Conservation (phyloP, 1,140 invertebrate genomes). For the Saccostrea glomerata region DNA sequence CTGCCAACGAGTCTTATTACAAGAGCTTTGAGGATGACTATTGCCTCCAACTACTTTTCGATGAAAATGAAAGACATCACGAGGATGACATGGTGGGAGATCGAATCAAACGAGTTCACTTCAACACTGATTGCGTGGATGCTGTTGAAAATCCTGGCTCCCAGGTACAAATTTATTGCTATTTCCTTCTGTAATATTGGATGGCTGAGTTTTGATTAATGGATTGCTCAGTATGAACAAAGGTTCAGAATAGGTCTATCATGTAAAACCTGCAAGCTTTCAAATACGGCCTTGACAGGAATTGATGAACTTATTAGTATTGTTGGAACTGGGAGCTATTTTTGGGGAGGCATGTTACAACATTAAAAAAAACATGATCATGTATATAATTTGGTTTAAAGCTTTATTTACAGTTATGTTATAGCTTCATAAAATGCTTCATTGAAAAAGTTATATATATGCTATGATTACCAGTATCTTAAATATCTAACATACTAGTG, state of each 20-base stretch:
- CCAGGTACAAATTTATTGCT: constrained; percentile 21
- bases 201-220: not conserved
- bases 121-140: not conserved
- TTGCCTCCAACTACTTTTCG: not conserved
- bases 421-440: no score
- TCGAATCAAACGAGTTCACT: not conserved
- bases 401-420: no score
- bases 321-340: no score
- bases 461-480: no score
- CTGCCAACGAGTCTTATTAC: constrained; percentile 18
- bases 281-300: not conserved
- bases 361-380: no score
- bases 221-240: not conserved
- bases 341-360: no score
- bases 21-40: constrained; percentile 20
- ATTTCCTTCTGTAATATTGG: not conserved
- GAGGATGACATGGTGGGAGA: not conserved
- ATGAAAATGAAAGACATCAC: constrained; percentile 5
- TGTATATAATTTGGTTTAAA: no score
- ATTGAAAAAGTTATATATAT: no score
- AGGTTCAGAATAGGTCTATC: not conserved
- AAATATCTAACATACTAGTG: no score
- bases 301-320: not conserved
- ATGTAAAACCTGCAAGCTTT: not conserved
- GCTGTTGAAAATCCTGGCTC: not conserved